These are phyloP conservation scores for Drosophila willistoni DNA, from an alignment of 1,140 invertebrate genomes.

Conservation along the genomic window DNA sequence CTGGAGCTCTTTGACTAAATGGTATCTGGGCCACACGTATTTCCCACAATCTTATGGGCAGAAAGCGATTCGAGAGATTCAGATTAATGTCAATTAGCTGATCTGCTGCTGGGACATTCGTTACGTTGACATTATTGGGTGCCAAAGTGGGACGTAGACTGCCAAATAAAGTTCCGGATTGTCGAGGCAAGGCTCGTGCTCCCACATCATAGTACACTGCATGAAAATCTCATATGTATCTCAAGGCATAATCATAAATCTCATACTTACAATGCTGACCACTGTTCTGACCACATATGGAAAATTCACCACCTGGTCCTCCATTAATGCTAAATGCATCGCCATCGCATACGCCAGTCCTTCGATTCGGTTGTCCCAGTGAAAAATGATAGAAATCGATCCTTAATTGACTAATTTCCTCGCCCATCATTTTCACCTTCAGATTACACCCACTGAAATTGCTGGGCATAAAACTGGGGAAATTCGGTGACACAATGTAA, in stretches of 20 bases:
- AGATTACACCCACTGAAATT: constrained; percentile 87
- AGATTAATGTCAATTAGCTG: constrained; percentile 69
- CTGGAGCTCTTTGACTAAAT: constrained; percentile 89
- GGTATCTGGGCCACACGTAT: constrained; percentile 89
- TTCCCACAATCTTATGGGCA: constrained; percentile 89
- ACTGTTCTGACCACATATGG: constrained; percentile 91
- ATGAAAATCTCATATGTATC: constrained; percentile 46
- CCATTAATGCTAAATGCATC: constrained; percentile 88
- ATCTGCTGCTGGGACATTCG: constrained; percentile 28
- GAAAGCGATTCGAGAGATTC: constrained; percentile 84
- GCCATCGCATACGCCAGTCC: constrained; percentile 90
- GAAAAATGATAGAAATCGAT: constrained; percentile 92
- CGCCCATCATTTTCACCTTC: constrained; percentile 88
- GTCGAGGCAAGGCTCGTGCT: constrained; percentile 59
- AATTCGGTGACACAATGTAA: constrained; percentile 92
- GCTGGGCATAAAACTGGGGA: constrained; percentile 88
- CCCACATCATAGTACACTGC: constrained; percentile 88
- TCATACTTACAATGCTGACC: constrained; percentile 90
- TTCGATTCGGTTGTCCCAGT: constrained; percentile 90
- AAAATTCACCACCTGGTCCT: constrained; percentile 85
- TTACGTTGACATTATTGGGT: constrained; percentile 20
- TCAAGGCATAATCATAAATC: no score
- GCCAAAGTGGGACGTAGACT: constrained; percentile 57
- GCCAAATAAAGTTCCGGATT: constrained; percentile 64
- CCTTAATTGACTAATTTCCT: constrained; percentile 89